Base-by-base conservation (phyloP, 2,888 invertebrate genomes). In the Lissonota sp. region DNA sequence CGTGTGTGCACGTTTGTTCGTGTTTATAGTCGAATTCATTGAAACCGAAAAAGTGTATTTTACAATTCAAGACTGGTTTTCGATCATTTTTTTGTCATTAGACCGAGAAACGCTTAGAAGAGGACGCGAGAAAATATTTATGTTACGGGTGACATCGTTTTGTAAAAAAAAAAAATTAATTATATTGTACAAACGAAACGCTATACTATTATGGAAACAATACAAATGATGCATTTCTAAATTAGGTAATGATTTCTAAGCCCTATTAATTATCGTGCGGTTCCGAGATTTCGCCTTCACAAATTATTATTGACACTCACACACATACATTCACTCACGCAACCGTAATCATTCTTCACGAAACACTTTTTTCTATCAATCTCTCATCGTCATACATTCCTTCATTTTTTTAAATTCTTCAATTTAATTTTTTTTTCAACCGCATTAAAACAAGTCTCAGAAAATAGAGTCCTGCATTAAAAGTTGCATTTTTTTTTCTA, bases 201-300 rank as follows among this genome's bases (percentile, higher is more conserved):
- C 64, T 80, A 26, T 26, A n/a, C n/a, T n/a, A 77, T 74, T 74
- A 83, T 74, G 81, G 71, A 78, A 83, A 84, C 83, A 84, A 84
- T 84, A 81, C 77, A 63, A 78, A 72, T 73, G 73, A 81, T 83
- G 81, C 83, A 83, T 83, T 84, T 80, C 75, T 76, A 83, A 83
- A 83, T 82, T 83, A 78, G 72, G 58, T 83, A 81, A 73, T 76
- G 16, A 40, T 77, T 80, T 84, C 82, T 73, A 74, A 69, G 39
- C 53, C 53, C 75, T 83, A 53, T 55, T 46, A 74, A 81, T 83
- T 84, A 76, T 74, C 69, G 46, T 51, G 57, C 44, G 55, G 42
- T 49, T 49, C 26, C 37, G 74, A 78, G 42, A 46, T 66, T 72
- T 66, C 57, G 58, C 14, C 53, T 12, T 6, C 51, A 5, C 0